Evolutionary conservation across 2,113 vertebrate species (phyloP), one percentile per base, ranked within the genome.

Genomic region (Cyanoliseus patagonus): DNA sequence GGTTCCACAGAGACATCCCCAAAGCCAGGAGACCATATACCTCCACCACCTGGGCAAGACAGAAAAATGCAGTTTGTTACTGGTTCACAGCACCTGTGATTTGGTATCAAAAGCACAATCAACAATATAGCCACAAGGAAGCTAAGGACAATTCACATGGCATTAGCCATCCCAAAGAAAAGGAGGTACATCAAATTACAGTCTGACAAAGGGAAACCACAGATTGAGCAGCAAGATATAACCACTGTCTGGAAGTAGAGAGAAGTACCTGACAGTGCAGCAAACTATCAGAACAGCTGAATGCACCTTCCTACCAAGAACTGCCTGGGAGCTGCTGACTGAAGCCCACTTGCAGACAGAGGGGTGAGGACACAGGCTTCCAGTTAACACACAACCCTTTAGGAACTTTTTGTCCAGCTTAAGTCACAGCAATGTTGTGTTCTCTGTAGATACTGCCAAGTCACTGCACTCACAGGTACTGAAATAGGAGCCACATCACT

Each of bases 1-100:
- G 99, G 97, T 99, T 99, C 99, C 99, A 99, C 52, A 99, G 97
- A 89, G 99, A 99, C 99, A 99, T 99, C 25, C 99, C 99, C 97
- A 99, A 94, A 31, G 99, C 99, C 46, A 99, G 98, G 83, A 99
- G 98, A 27, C 99, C 99, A 18, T 99, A 99, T 11, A 99, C 99
- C 86, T 99, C 99, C 88, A 99, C 99, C 86, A 99, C 99, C 99
- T 99, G 97, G 80, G 35, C 12, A 90, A 92, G 61, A 82, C 79
- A 96, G 73, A 95, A 90, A 84, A 95, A 77, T 7, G 8, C 22
- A 49, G 8, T 39, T 87, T 82, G 70, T 93, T 92, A 89, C 0
- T 79, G 66, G 55, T 27, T 91, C 75, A 73, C 23, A 67, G 41
- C 52, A 53, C 18, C 7, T n/a, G n/a, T 35, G 33, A 53, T 85